These are phyloP conservation scores for Trematomus loennbergii DNA, from an alignment of 2,113 vertebrate species.

Conservation along the genomic window DNA sequence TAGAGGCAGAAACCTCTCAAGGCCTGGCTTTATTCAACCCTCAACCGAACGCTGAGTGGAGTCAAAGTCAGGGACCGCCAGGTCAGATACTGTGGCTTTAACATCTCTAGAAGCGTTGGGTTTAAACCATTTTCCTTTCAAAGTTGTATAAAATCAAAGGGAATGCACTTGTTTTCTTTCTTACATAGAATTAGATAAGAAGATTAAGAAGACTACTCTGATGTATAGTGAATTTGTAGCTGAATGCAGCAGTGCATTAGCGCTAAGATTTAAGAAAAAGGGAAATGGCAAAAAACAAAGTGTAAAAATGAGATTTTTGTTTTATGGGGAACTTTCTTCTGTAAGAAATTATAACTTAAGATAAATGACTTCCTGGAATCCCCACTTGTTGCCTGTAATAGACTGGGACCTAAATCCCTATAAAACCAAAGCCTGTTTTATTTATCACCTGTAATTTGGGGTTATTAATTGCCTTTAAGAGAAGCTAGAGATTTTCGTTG, in stretches of 20 bases:
- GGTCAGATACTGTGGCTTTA: background rate
- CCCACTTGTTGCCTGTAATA: background rate
- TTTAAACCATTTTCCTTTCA: background rate
- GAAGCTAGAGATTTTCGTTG: background rate
- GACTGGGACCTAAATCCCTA: background rate
- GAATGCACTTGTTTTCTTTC: background rate
- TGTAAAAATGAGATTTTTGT: background rate
- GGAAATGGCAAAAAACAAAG: no score
- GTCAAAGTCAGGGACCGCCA: constrained; percentile 1
- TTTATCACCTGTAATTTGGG: background rate
- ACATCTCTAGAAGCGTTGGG: background rate
- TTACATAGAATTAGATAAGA: background rate
- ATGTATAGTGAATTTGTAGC: no score
- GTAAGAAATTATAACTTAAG: background rate
- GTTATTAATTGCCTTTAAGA: background rate
- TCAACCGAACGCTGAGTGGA: background rate
- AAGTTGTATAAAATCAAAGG: background rate
- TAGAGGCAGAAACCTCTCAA: constrained; percentile 28
- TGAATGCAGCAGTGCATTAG: background rate
- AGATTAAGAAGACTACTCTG: background rate
- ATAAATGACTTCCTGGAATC: background rate
- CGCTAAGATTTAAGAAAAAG: background rate
- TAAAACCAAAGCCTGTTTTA: background rate
- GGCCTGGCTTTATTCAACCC: constrained; percentile 28
- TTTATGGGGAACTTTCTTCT: background rate